Evolutionary conservation across 2,797 vertebrate genomes (phyloP).

Genomic region (Heliangelus exortis): DNA sequence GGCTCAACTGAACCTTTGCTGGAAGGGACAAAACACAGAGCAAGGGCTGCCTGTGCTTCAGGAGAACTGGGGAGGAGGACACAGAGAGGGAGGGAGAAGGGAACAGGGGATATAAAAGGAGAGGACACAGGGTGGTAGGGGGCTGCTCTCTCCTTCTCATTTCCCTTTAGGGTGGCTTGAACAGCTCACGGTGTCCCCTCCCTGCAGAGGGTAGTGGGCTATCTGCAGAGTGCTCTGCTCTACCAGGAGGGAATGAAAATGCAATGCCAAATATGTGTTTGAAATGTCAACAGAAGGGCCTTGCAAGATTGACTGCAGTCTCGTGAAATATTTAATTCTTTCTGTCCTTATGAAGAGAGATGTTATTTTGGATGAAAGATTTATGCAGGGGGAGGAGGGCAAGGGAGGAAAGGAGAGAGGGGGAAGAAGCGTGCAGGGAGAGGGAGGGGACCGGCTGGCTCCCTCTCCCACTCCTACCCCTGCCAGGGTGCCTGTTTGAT

Average conservation of each 20-base stretch:
- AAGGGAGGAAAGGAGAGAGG: background rate
- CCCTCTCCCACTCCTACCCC: background rate
- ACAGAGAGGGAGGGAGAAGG: background rate
- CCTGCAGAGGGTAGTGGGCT: background rate
- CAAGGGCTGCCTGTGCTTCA: background rate
- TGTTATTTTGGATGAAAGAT: slow-evolving; percentile 52
- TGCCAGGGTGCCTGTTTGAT: slow-evolving; percentile 25
- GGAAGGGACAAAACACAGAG: background rate
- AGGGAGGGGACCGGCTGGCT: background rate
- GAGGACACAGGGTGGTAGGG: background rate
- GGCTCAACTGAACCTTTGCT: background rate
- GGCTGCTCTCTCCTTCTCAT: background rate
- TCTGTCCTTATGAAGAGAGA: slow-evolving; percentile 53
- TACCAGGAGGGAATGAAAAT: background rate
- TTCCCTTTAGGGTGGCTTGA: background rate
- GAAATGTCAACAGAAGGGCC: slow-evolving; percentile 64
- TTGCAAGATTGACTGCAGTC: slow-evolving; percentile 55
- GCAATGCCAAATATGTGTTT: slow-evolving; percentile 54
- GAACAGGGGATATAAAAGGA: background rate
- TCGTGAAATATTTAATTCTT: slow-evolving; percentile 70
- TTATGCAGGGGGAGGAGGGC: slow-evolving; percentile 1
- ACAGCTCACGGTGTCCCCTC: background rate
- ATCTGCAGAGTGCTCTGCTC: background rate
- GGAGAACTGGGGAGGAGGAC: background rate
- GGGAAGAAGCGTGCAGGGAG: background rate